Evolutionary conservation across 2,888 invertebrate genomes (phyloP), one percentile per base, ranked within the genome.

Genomic region (Cryptophagus acutangulus): DNA sequence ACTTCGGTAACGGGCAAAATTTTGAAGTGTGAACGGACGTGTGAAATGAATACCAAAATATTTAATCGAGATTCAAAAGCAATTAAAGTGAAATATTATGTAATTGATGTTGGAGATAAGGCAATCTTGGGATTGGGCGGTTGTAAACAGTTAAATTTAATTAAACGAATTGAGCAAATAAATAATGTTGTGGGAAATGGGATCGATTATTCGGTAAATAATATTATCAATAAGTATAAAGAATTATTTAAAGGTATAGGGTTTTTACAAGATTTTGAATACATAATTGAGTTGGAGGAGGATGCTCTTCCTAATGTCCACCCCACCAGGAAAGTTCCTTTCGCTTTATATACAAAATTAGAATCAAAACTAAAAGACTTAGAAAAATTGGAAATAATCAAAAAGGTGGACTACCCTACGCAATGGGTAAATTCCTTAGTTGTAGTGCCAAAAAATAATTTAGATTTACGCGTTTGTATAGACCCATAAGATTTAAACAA

Each of bases 381-480:
- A 25, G 45, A 49, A 36, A 42, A 18, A 1, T 9, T 20, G 18
- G 29, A 39, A 13, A 47, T 53, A 2, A 45, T 52, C 14, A 13
- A 40, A 34, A 43, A 45, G 41, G 42, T 51, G 2, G 43, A 37
- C 2, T n/a, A 34, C 30, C 38, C 20, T 1, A 42, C 41, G 20
- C 46, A 48, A 8, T 52, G 49, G 50, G 39, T 51, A 13, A 51
- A 51, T 38, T 36, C 52, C n/a, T 40, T 41, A 9, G 52, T 51
- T 8, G 10, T 52, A 36, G 49, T 51, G 5, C 38, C 36, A 33
- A 55, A 55, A 44, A 14, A 26, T 12, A 40, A 52, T 36, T 36
- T 25, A 4, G 41, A 41, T 6, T 24, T 54, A 35, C 37, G 52
- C 26, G 40, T 55, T 8, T 54, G 50, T 35, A 36, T 54, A 36